Evolutionary conservation across 35 echinoderm and acorn worm genomes (phyloP).

Genomic region (Ophioderma brevispina): DNA sequence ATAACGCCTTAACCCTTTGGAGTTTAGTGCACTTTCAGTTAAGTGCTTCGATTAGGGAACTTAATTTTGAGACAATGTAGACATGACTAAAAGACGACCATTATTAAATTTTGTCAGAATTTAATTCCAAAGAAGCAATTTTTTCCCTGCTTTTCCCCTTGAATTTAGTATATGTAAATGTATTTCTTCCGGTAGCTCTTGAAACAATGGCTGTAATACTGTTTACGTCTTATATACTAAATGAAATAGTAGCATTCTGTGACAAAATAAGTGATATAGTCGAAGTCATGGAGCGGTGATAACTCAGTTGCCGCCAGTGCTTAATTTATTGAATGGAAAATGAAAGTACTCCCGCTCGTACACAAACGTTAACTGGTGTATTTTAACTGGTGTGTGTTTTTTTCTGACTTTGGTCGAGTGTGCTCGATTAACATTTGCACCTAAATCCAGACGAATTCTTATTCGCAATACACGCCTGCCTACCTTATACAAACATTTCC

Average conservation of each 20-base stretch:
- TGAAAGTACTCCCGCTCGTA: too few species aligned
- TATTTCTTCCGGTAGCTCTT: neutral
- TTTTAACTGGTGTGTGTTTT: neutral
- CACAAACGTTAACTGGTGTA: neutral
- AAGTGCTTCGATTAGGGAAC: neutral
- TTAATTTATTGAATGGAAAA: too few species aligned
- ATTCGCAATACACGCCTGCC: neutral
- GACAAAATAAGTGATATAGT: too few species aligned
- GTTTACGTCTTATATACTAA: too few species aligned
- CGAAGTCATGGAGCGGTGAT: neutral
- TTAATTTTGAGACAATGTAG: slow-evolving; percentile 10
- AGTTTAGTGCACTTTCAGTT: neutral
- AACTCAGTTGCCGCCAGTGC: neutral
- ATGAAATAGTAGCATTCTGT: too few species aligned
- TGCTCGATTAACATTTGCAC: neutral
- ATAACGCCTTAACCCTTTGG: neutral
- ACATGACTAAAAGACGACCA: neutral
- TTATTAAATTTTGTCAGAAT: neutral
- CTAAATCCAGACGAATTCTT: neutral
- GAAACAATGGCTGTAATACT: neutral
- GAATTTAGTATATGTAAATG: neutral
- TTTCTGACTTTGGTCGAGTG: neutral
- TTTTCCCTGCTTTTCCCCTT: neutral
- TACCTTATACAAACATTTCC: neutral
- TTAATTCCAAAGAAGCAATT: neutral